Percentiles rank a stretch among this genome's conserved stretches.
Conservation (phyloP, 2,888 invertebrate species). For the Ellobium chinense region DNA sequence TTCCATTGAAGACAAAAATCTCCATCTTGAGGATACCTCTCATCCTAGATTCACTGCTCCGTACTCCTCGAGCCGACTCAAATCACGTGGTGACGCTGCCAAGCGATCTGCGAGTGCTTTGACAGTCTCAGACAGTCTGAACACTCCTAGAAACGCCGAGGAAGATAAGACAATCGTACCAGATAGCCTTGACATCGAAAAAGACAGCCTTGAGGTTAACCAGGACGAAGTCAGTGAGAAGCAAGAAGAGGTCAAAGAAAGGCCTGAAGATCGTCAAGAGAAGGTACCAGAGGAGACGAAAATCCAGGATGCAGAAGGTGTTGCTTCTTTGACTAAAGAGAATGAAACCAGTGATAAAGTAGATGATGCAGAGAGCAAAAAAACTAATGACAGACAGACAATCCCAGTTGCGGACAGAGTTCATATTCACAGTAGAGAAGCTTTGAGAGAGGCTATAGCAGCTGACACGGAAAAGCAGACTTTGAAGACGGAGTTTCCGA, state of each 20-base stretch:
- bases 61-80: conserved; percentile 34
- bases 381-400: neutral
- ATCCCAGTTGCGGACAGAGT: too few relatives aligned
- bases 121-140: conserved; percentile 4
- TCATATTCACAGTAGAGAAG: too few relatives aligned
- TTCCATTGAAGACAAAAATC: neutral
- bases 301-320: neutral
- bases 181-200: conserved; percentile 37
- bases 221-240: neutral
- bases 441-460: neutral
- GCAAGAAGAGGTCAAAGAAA: neutral
- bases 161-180: neutral
- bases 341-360: neutral
- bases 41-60: neutral
- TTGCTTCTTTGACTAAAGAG: neutral
- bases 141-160: neutral
- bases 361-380: neutral
- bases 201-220: conserved; percentile 38
- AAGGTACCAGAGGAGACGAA: neutral
- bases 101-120: conserved; percentile 13
- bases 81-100: conserved; percentile 16
- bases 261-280: neutral
- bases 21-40: neutral
- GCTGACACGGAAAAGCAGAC: neutral
- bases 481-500: neutral